phyloP scores from a whole-genome alignment of 2,888 invertebrate species.

The Calameuta pallipes region DNA sequence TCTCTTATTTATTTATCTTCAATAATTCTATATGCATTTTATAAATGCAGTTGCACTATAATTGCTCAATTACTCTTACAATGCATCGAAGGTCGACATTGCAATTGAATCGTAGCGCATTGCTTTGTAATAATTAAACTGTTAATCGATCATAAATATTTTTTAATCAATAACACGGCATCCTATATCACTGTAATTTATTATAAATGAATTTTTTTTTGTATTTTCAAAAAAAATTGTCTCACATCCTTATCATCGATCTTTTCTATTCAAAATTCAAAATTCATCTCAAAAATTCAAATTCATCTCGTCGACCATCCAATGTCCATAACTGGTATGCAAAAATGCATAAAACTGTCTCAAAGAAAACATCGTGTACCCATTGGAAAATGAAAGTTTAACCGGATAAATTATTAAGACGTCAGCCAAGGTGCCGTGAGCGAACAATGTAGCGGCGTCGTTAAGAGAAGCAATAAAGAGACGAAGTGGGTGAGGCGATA shows the following conservation, averaged over 20 bases:
- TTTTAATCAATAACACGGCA: not conserved
- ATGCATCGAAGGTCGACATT: not conserved
- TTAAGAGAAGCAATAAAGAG: constrained; percentile 54
- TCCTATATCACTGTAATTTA: not conserved
- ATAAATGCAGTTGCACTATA: not conserved
- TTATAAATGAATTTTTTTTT: not conserved
- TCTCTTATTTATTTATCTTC: not conserved
- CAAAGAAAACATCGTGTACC: not conserved
- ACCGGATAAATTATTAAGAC: constrained; percentile 45
- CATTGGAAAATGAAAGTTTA: constrained; percentile 19
- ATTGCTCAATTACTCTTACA: not conserved
- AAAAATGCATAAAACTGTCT: not conserved
- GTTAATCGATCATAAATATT: not conserved
- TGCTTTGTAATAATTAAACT: not conserved
- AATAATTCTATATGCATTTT: not conserved
- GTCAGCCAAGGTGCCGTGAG: constrained; percentile 27
- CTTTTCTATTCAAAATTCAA: not conserved
- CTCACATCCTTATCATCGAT: not conserved
- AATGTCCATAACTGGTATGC: not conserved
- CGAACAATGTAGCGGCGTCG: constrained; percentile 37
- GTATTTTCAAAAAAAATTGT: not conserved
- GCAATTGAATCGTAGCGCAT: not conserved
- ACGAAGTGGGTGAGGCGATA: constrained; percentile 44
- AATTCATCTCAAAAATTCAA: not conserved
- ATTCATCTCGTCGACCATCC: not conserved